Base-by-base conservation (phyloP, 2,113 vertebrate species). In the Scartelaos histophorus region DNA sequence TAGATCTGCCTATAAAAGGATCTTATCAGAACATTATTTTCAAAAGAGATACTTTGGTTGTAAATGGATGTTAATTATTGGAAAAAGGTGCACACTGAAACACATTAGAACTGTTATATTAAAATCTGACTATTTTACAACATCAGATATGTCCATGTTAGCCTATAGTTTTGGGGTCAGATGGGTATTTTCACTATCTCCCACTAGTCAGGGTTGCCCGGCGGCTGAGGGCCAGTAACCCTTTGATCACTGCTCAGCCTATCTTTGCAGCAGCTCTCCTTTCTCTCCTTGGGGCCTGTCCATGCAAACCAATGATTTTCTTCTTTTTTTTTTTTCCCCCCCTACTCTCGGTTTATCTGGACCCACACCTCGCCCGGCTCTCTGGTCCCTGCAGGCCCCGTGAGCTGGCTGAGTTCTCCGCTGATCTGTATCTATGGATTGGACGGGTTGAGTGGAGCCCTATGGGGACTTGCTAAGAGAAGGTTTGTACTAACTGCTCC, bases 361-460 rank as follows among this genome's bases (percentile, higher is more conserved):
- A 72, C 29, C 71, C 61, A 61, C 67, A 47, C 58, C n/a, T 64
- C 62, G 34, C 74, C 46, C 67, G 71, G 51, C 24, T 43, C 65
- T 65, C 77, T 67, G 62, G 0, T 25, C 75, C 80, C 77, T 67
- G 71, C 75, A 56, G 76, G 65, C 47, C 65, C 53, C 72, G 74
- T 76, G 72, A 78, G 71, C 71, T 79, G 71, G 87, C 84, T 74
- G 75, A 16, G 67, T 69, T 69, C 76, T 62, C 74, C 86, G 82
- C 81, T 69, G 90, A 91, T 92, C 65, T 78, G 82, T 88, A 89
- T 91, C 85, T 66, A 77, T 57, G 66, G 61, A 64, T 64, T 64
- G 57, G 58, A 73, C 43, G 60, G 22, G 82, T 70, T 73, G 78
- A 82, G 64, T 60, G 67, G 79, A 74, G 70, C 77, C 81, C 81